These are phyloP conservation scores for Celastrina argiolus DNA, from an alignment of 2,888 invertebrate genomes.

Conservation along the genomic window DNA sequence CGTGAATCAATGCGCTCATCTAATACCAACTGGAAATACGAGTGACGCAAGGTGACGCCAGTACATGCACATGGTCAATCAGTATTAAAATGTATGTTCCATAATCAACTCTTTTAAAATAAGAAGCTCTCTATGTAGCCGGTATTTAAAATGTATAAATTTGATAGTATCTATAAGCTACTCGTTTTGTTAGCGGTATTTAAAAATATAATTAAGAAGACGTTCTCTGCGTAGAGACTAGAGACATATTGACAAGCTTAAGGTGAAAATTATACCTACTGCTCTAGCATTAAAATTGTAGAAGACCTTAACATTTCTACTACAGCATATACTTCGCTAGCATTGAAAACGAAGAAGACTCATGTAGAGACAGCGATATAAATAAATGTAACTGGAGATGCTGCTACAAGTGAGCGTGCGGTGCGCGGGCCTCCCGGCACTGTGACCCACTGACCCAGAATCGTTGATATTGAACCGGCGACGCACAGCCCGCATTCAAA, in stretches of 20 bases:
- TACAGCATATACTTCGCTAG: neutral
- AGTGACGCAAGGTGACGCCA: slow-evolving; percentile 30
- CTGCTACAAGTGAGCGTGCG: slow-evolving; percentile 36
- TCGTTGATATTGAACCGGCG: slow-evolving; percentile 74
- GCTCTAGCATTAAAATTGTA: too few relatives aligned
- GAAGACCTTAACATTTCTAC: neutral
- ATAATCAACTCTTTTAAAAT: neutral
- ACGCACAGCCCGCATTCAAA: slow-evolving; percentile 67
- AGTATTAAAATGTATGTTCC: neutral
- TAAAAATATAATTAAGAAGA: neutral
- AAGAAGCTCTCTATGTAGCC: neutral
- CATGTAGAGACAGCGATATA: neutral
- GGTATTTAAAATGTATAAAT: neutral
- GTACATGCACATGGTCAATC: neutral
- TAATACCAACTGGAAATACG: slow-evolving; percentile 23
- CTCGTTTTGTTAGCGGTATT: too few relatives aligned
- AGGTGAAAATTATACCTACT: neutral
- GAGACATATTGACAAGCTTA: neutral
- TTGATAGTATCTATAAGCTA: neutral
- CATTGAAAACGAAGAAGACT: neutral
- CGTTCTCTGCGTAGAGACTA: neutral
- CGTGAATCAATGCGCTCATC: slow-evolving; percentile 33
- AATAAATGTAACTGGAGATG: slow-evolving; percentile 15
- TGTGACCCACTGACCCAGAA: slow-evolving; percentile 76
- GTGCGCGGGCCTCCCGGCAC: slow-evolving; percentile 53